Evolutionary conservation across 2,888 invertebrate genomes (phyloP), one percentile per base, ranked within the genome.

Genomic region (Amphipoea lucens): DNA sequence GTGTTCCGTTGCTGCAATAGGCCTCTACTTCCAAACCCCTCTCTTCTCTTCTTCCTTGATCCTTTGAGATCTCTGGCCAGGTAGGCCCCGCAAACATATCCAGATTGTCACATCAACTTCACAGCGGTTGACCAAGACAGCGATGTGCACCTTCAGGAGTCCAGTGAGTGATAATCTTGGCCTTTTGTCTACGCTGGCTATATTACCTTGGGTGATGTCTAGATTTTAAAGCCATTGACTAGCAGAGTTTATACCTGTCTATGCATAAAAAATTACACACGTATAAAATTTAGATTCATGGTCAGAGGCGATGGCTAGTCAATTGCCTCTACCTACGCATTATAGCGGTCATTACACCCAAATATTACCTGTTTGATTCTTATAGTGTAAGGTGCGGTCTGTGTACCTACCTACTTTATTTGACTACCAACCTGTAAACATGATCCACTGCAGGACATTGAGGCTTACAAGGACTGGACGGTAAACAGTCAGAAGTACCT

Each of bases 261-360:
- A 4, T n/a, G 20, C 54, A 23, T n/a, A 65, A 76, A 78, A 79
- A 82, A 48, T 4, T 80, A 72, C 66, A 54, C 23, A 71, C 12
- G 36, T 75, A 82, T n/a, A 75, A 69, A 62, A 20, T 65, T 75
- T 62, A 5, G 54, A 68, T 62, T 75, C 68, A 66, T 86, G 69
- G 67, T 86, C 73, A 73, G 45, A 79, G 29, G n/a, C 54, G 75
- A 65, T 76, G 36, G 54, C 68, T 45, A 76, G 85, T 72, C 76
- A 85, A 85, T 85, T 81, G 76, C 87, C 70, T 79, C 84, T 63
- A n/a, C 85, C 85, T 85, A 85, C 85, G 85, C 88, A 77, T 63
- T 69, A 4, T 63, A 60, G 62, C 74, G 85, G 88, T 87, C 88
- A 63, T 69, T 85, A 73, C 68, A 74, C 85, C 66, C 72, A 54